Evolutionary conservation across 2,888 invertebrate genomes (phyloP).

Genomic region (Glyphotaelius pellucidus): DNA sequence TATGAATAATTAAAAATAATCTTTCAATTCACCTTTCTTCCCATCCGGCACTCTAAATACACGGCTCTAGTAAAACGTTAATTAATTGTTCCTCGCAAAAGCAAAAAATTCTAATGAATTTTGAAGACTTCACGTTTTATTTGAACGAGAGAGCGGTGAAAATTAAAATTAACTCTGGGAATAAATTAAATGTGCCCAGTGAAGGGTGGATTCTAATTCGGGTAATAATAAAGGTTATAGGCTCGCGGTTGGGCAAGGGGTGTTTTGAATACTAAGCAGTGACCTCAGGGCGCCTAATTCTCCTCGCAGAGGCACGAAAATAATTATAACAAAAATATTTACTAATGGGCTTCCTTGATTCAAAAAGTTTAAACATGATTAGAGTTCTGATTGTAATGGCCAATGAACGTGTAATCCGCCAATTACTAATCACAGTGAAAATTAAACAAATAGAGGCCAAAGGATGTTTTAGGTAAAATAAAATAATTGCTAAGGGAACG

Average conservation of each 20-base stretch:
- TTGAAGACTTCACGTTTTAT: background rate
- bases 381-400: background rate
- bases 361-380: background rate
- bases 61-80: background rate
- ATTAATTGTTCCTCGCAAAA: background rate
- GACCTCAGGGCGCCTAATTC: background rate
- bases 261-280: background rate
- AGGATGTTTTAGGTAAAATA: background rate
- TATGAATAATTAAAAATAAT: background rate
- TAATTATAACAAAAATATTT: background rate
- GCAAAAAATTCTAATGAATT: background rate
- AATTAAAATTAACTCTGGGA: background rate
- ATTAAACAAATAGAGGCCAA: background rate
- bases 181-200: background rate
- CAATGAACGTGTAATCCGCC: background rate
- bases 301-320: background rate
- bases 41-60: background rate
- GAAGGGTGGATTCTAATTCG: background rate
- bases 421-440: background rate
- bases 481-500: background rate
- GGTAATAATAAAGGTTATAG: background rate
- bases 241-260: background rate
- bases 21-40: background rate
- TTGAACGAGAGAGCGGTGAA: background rate
- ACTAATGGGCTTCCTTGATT: background rate